Conservation (phyloP, 2,888 invertebrate species). For the Nemotelus nigrinus region DNA sequence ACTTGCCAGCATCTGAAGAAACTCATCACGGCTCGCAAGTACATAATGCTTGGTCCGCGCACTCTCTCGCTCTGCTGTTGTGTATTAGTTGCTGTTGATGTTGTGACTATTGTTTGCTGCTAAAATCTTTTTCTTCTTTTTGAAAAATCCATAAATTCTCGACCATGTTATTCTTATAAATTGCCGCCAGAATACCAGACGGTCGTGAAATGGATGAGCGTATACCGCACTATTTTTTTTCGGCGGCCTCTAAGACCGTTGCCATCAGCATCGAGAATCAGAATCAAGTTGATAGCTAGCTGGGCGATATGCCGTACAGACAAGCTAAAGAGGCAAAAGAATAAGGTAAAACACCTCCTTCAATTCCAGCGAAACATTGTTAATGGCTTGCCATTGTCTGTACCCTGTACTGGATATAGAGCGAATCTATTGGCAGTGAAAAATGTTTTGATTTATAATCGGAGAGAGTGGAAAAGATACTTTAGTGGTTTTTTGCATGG, state of each 20-base stretch:
- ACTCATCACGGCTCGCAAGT: constrained; percentile 42
- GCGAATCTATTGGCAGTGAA: constrained; percentile 46
- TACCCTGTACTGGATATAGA: constrained; percentile 5
- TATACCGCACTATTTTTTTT: constrained; percentile 30
- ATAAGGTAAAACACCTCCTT: constrained; percentile 34
- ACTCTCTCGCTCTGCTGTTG: constrained; percentile 5
- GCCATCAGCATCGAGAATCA: not conserved
- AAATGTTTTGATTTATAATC: constrained; percentile 49
- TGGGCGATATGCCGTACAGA: not conserved
- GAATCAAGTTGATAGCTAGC: not conserved
- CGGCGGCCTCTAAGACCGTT: not conserved
- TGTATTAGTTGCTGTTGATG: constrained; percentile 29
- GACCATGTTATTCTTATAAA: constrained; percentile 39
- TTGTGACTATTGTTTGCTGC: constrained; percentile 35
- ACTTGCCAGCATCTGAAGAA: constrained; percentile 45
- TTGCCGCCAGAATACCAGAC: constrained; percentile 39
- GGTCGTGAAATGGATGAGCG: not conserved
- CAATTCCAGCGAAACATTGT: constrained; percentile 18
- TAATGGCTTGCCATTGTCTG: constrained; percentile 39
- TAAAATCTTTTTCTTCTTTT: constrained; percentile 42
- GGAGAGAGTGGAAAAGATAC: constrained; percentile 43
- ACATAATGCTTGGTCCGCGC: not conserved
- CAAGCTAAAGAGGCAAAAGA: not conserved
- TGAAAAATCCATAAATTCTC: constrained; percentile 37
- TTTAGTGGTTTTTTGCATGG: not conserved